A percentile compares a stretch with the other conserved stretches of the same genome.
These are phyloP conservation scores for Lysandra coridon DNA, from an alignment of 2,888 invertebrate species.

Conservation along the genomic window DNA sequence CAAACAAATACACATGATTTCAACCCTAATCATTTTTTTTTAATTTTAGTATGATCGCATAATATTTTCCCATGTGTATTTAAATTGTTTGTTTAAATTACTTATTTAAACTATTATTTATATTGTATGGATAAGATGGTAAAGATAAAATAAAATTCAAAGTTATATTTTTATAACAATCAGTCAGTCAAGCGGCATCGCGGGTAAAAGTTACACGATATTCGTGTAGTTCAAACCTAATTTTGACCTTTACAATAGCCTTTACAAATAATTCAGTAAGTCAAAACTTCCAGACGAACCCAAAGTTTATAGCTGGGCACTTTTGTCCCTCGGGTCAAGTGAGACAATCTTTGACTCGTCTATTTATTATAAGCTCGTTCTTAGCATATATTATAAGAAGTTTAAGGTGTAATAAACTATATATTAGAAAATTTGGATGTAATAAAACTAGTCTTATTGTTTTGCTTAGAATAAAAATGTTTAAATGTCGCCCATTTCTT, in stretches of 20 bases:
- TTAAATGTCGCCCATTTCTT: not conserved
- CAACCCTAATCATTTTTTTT: too few relatives aligned
- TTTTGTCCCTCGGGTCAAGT: not conserved
- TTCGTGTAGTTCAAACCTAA: not conserved
- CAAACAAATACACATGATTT: too few relatives aligned
- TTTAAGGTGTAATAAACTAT: not conserved
- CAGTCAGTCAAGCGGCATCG: not conserved
- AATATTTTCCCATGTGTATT: too few relatives aligned
- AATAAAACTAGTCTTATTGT: not conserved
- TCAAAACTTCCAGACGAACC: not conserved
- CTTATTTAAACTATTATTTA: too few relatives aligned
- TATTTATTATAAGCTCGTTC: not conserved
- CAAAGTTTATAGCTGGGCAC: not conserved
- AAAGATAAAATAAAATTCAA: not conserved
- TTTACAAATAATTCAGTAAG: conserved; percentile 1
- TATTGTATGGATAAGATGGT: too few relatives aligned
- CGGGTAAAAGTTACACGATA: not conserved
- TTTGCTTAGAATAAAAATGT: not conserved
- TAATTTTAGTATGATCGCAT: too few relatives aligned
- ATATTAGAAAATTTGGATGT: not conserved
- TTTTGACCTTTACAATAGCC: not conserved
- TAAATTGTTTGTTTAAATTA: too few relatives aligned
- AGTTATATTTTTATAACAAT: not conserved
- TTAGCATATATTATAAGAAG: conserved; percentile 1
- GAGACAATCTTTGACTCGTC: not conserved